Base-by-base conservation (phyloP, 1,140 invertebrate species). In the Drosophila funebris region DNA sequence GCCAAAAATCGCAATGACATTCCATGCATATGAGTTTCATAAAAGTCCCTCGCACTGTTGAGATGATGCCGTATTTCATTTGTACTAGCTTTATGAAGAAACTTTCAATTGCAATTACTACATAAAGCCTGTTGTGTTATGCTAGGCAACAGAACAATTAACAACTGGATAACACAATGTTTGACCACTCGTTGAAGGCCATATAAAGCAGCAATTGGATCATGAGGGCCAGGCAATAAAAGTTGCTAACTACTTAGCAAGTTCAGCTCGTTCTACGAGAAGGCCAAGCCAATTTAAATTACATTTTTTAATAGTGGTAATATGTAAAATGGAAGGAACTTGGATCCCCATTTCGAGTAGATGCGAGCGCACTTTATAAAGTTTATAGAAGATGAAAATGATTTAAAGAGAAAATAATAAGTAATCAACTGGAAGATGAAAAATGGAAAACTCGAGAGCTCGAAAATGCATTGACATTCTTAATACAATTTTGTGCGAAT, bases 211-310 rank as follows among this genome's bases (percentile, higher is more conserved):
- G 69, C 62, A 36, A 13, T 58, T 46, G 48, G 31, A 54, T 60
- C 53, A 73, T 61, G 56, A 62, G 53, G 54, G 69, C 31, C 56
- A 39, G 63, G 77, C 78, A 84, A 84, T 84, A 80, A 84, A 80
- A 84, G 82, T 77, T 85, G 33, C 37, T 37, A 84, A 81, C 77
- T 73, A 61, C 73, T 69, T 69, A 48, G 24, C 50, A 76, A 84
- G 57, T 82, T 78, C 56, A 8, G 24, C 37, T 56, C 66, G 76
- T 75, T 71, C 41, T 67, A 41, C 1, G 36, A 43, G 46, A 64
- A 39, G 29, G 36, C 53, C 24, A 67, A 37, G 39, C 61, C 41
- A 57, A 68, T 60, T 48, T 52, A 57, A 74, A 70, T 62, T 43
- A 44, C 57, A 72, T 52, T n/a, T n/a, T n/a, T n/a, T n/a, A n/a